A percentile compares a stretch with the other conserved stretches of the same genome.
Conservation (phyloP, 2,113 vertebrate genomes). For the Heliornis fulica region DNA sequence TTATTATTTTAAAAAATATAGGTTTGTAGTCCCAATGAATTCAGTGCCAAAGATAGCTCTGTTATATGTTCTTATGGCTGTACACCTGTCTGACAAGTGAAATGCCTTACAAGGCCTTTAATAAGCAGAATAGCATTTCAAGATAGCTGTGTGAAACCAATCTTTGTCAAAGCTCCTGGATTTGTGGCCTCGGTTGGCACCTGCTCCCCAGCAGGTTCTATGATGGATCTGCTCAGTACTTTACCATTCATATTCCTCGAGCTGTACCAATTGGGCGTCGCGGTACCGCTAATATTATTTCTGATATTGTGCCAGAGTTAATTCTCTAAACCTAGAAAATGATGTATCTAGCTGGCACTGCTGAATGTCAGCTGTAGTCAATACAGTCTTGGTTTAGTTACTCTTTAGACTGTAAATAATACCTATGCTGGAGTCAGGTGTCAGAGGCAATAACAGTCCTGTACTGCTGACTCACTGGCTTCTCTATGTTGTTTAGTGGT, state of each 20-base stretch:
- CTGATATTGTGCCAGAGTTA: neutral
- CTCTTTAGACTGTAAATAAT: neutral
- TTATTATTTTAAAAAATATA: too few species aligned
- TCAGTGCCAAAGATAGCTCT: neutral
- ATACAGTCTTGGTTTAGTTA: neutral
- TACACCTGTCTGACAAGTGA: neutral
- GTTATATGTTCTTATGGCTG: neutral
- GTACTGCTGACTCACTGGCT: constrained; percentile 12
- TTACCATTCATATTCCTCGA: neutral
- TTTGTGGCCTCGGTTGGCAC: neutral
- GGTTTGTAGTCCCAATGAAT: neutral
- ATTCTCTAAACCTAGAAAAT: neutral
- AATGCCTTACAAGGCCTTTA: neutral
- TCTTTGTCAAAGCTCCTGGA: neutral
- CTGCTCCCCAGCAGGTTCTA: neutral
- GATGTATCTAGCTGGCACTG: neutral
- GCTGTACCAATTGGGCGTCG: neutral
- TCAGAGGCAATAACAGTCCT: neutral
- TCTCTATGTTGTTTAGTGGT: constrained; percentile 27
- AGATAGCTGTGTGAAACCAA: neutral
- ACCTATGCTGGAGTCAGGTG: neutral
- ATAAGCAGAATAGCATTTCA: neutral
- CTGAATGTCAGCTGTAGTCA: neutral
- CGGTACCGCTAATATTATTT: neutral
- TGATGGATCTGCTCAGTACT: neutral